Conservation (phyloP, 2,113 vertebrate species). For the Brachyhypopomus gauderio region DNA sequence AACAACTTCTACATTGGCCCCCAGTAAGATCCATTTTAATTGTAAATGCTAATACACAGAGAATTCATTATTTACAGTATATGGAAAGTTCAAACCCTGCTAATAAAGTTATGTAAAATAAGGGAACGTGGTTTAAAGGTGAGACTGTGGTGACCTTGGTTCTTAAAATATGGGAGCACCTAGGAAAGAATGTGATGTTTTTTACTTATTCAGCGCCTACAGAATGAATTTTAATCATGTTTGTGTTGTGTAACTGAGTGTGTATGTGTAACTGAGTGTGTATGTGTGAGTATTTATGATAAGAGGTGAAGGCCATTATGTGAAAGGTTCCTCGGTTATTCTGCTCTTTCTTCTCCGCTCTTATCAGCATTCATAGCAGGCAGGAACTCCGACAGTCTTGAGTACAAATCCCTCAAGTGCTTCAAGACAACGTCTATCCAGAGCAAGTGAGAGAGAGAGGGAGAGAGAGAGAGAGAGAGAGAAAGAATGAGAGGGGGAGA, state of each 20-base stretch:
- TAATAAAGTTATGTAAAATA: too few species aligned
- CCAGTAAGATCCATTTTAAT: too few species aligned
- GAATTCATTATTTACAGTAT: too few species aligned
- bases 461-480: not conserved
- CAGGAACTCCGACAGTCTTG: constrained; percentile 14
- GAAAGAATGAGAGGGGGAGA: not conserved
- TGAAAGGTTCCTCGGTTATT: constrained; percentile 10
- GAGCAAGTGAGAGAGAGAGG: not conserved
- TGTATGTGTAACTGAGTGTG: not conserved
- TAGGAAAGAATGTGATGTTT: not conserved
- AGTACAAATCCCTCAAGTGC: constrained; percentile 20
- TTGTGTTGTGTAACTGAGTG: not conserved
- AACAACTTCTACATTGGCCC: too few species aligned
- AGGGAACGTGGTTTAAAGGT: too few species aligned
- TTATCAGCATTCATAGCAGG: constrained; percentile 26
- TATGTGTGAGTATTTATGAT: not conserved
- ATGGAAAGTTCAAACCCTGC: too few species aligned
- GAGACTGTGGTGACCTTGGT: not conserved
- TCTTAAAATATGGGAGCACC: not conserved
- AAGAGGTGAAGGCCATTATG: not conserved
- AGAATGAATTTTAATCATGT: not conserved
- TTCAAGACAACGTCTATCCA: constrained; percentile 25
- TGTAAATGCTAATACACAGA: too few species aligned
- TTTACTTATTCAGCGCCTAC: not conserved
- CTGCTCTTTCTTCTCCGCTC: constrained; percentile 5